Base-by-base conservation (phyloP, 35 echinoderm and acorn worm genomes). In the Diadema setosum region DNA sequence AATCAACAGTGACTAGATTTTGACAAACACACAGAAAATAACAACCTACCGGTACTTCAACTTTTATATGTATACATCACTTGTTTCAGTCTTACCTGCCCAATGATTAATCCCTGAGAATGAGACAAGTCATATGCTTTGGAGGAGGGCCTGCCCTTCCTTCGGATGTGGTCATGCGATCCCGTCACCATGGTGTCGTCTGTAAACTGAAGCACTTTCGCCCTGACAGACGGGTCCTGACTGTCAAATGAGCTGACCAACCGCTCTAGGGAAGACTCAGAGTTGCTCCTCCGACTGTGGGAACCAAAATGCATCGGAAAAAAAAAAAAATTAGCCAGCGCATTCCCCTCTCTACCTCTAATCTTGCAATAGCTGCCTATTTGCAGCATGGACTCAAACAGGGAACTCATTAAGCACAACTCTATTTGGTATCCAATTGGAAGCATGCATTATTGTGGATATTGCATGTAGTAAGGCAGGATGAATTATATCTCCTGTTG, bases 61-160 rank as follows among this genome's bases (percentile, higher is more conserved):
- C n/a, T n/a, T n/a, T n/a, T n/a, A n/a, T n/a, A n/a, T n/a, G n/a
- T n/a, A n/a, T n/a, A n/a, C n/a, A n/a, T n/a, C n/a, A n/a, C n/a
- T 30, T 23, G 24, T 30, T 23, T 12, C 61, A 20, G 11, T 78
- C 64, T 65, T 55, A 60, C 88, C 58, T 81, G 80, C 48, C 80
- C 81, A 74, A 90, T 83, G 27, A 91, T 52, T 37, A 95, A 84
- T 75, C 94, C 94, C 46, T 91, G 89, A 91, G 84, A 83, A 80
- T 95, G 89, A 91, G 91, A 91, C 58, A 91, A 36, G 27, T 91
- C 89, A 85, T 91, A 95, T 4, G 94, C 89, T 55, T 87, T 84
- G 5, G 65, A 86, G 0, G 90, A 56, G 26, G 90, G 84, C 41
- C 86, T 48, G 29, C 58, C 45, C 65, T 92, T 92, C 76, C 84